These are phyloP conservation scores for Sternotherus odoratus DNA, from an alignment of 2,797 vertebrate species.

Conservation along the genomic window DNA sequence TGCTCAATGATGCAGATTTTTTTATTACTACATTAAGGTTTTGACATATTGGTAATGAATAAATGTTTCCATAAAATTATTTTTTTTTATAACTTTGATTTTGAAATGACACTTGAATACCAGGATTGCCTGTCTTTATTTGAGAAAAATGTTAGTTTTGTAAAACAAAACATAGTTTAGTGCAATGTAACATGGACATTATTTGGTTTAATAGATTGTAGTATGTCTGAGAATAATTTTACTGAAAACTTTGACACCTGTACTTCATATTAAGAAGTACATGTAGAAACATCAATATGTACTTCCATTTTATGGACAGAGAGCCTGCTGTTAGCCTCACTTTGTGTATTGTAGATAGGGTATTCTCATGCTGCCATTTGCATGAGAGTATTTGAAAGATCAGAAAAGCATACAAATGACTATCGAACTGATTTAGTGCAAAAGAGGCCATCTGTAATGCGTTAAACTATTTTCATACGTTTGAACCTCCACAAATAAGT, in stretches of 20 bases:
- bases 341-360: background rate
- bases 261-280: slow-evolving; percentile 37
- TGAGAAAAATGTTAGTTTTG: slow-evolving; percentile 65
- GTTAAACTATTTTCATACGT: background rate
- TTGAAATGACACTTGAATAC: slow-evolving; percentile 73
- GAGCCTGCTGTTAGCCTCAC: background rate
- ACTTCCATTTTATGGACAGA: background rate
- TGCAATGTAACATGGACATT: slow-evolving; percentile 46
- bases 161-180: slow-evolving; percentile 56
- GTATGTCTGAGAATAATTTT: slow-evolving; percentile 56
- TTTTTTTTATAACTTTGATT: slow-evolving; percentile 81
- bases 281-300: background rate
- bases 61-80: slow-evolving; percentile 84
- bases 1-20: slow-evolving; percentile 93
- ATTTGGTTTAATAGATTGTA: slow-evolving; percentile 68
- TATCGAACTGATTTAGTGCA: background rate
- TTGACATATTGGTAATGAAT: slow-evolving; percentile 95
- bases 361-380: background rate
- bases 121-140: slow-evolving; percentile 34
- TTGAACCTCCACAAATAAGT: background rate
- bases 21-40: slow-evolving; percentile 97
- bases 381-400: background rate
- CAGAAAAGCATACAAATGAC: background rate
- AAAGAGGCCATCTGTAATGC: background rate
- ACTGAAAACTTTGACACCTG: slow-evolving; percentile 17